Conservation (phyloP, 2,888 invertebrate genomes). For the Agriopis marginaria region DNA sequence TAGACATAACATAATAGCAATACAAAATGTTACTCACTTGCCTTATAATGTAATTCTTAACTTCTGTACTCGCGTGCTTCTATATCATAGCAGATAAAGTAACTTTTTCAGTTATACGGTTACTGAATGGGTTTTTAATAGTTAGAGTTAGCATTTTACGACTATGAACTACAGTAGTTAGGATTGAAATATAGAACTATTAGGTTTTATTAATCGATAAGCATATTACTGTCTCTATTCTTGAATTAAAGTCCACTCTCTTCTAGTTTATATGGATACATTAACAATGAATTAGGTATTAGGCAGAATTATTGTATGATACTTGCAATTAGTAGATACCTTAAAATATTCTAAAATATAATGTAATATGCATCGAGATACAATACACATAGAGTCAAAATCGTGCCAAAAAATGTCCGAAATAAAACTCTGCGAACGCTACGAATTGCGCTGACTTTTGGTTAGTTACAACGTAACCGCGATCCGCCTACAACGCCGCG, state of each 20-base stretch:
- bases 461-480: no score
- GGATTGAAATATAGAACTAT: conserved; percentile 34
- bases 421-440: no score
- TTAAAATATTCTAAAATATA: conserved; percentile 21
- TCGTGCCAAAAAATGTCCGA: no score
- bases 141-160: conserved; percentile 29
- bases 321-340: conserved; percentile 19
- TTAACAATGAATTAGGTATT: conserved; percentile 38
- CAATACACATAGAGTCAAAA: no score
- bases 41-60: conserved; percentile 72
- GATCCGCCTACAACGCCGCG: no score
- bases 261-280: conserved; percentile 36
- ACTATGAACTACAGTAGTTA: conserved; percentile 30
- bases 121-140: background rate
- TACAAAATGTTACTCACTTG: conserved; percentile 57
- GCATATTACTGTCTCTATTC: conserved; percentile 35
- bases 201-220: conserved; percentile 39
- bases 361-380: no score
- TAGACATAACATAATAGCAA: conserved; percentile 40
- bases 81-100: conserved; percentile 54
- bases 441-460: no score
- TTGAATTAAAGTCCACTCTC: conserved; percentile 43
- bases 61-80: conserved; percentile 72
- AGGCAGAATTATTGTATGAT: conserved; percentile 34
- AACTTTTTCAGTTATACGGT: conserved; percentile 34